Percentiles rank a stretch among this genome's conserved stretches.
These are phyloP conservation scores for Tanytarsus gracilentus DNA, from an alignment of 2,888 invertebrate genomes.

Conservation along the genomic window DNA sequence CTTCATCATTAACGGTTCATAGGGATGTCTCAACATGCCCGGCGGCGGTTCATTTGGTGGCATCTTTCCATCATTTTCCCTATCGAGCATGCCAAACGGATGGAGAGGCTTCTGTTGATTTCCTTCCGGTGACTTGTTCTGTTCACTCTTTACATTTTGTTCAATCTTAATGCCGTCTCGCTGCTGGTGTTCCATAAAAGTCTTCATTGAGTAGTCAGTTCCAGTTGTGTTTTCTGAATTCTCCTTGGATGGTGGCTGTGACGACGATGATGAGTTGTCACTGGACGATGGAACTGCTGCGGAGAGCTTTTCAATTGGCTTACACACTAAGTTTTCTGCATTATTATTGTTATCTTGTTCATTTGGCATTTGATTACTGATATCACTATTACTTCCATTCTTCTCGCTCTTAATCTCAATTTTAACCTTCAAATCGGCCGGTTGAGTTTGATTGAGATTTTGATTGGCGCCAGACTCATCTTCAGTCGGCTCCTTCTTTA, in stretches of 20 bases:
- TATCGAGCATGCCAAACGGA: not conserved
- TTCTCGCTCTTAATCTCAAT: conserved; percentile 51
- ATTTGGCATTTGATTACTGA: conserved; percentile 26
- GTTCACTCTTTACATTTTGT: not conserved
- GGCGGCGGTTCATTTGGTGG: conserved; percentile 37
- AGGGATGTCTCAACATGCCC: conserved; percentile 39
- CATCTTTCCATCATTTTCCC: conserved; percentile 31
- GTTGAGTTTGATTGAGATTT: conserved; percentile 48
- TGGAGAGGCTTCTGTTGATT: not conserved
- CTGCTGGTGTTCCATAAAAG: conserved; percentile 37
- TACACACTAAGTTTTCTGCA: conserved; percentile 28
- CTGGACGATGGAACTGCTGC: not conserved
- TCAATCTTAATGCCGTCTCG: conserved; percentile 11
- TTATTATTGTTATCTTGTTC: conserved; percentile 28
- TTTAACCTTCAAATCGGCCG: conserved; percentile 64
- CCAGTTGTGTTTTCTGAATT: conserved; percentile 26
- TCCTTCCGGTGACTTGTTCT: not conserved
- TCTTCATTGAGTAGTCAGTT: conserved; percentile 42
- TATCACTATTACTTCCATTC: conserved; percentile 35
- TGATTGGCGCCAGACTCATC: conserved; percentile 39
- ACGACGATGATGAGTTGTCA: not conserved
- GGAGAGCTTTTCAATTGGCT: conserved; percentile 19
- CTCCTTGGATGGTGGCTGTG: conserved; percentile 34
- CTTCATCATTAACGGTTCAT: conserved; percentile 41
- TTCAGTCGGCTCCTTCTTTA: conserved; percentile 44